A percentile compares a stretch with the other conserved stretches of the same genome.
Conservation (phyloP, 2,113 vertebrate species). For the Oenanthe oenanthe region DNA sequence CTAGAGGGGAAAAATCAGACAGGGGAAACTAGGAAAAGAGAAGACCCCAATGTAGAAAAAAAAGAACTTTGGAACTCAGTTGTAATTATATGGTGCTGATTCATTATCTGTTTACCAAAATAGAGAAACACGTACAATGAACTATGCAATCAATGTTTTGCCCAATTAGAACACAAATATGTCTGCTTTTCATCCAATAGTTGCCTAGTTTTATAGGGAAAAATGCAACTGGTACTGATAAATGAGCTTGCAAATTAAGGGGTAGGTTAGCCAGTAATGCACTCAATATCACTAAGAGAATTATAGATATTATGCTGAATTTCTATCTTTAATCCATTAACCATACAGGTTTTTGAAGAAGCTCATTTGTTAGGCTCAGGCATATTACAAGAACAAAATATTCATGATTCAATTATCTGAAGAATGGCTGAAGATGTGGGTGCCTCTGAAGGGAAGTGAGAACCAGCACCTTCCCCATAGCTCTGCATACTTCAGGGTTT, state of each 20-base stretch:
- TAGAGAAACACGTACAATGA: not conserved
- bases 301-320: not conserved
- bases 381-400: not conserved
- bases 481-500: not conserved
- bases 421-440: not conserved
- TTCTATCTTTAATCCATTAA: slow-evolving; percentile 12
- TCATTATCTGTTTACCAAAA: slow-evolving; percentile 26
- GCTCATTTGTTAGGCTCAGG: not conserved
- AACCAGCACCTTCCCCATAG: not conserved
- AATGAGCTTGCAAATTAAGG: not conserved
- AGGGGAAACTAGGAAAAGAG: not conserved
- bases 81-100: not conserved
- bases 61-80: not conserved
- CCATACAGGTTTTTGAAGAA: not conserved
- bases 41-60: not conserved
- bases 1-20: not conserved
- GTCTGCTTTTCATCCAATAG: not conserved
- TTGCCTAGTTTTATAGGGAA: not conserved
- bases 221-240: not conserved
- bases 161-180: not conserved
- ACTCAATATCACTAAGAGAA: not conserved
- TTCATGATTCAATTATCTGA: not conserved
- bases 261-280: not conserved
- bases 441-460: not conserved
- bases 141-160: slow-evolving; percentile 4